These are phyloP conservation scores for Magallana ariakensis DNA, from an alignment of 1,140 invertebrate genomes.

Conservation along the genomic window DNA sequence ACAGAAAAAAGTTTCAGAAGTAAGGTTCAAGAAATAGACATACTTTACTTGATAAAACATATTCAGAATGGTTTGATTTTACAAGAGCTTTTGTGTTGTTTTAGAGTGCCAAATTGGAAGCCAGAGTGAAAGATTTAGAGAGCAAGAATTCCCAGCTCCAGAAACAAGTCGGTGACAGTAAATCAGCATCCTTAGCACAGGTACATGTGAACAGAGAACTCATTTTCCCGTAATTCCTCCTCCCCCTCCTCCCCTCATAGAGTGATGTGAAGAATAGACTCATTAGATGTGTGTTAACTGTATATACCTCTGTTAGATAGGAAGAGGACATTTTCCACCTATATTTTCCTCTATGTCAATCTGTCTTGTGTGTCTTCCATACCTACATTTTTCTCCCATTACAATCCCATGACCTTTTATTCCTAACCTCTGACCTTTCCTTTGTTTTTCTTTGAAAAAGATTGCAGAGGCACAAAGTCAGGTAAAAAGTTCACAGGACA, in stretches of 20 bases:
- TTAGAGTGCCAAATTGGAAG: constrained; percentile 60
- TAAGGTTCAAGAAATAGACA: neutral
- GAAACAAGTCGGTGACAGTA: constrained; percentile 37
- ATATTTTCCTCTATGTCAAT: too few relatives aligned
- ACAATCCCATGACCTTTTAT: neutral
- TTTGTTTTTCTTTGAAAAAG: constrained; percentile 12
- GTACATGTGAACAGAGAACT: too few relatives aligned
- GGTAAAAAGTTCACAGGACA: neutral
- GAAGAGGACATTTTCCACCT: neutral
- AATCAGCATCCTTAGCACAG: constrained; percentile 17
- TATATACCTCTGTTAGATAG: neutral
- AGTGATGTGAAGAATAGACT: neutral
- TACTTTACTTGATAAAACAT: neutral
- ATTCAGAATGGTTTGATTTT: neutral
- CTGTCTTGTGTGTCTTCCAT: neutral
- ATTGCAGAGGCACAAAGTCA: constrained; percentile 8
- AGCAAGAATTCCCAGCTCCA: constrained; percentile 48
- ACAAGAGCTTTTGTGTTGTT: neutral
- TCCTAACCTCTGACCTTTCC: neutral
- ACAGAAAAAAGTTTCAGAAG: constrained; percentile 8
- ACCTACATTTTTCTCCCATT: too few relatives aligned
- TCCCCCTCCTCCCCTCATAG: neutral
- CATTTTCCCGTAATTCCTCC: neutral
- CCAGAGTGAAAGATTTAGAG: constrained; percentile 53
- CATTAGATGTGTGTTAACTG: too few relatives aligned